Base-by-base conservation (phyloP, 92 coral and sea anemone genomes). In the Heteractis magnifica region DNA sequence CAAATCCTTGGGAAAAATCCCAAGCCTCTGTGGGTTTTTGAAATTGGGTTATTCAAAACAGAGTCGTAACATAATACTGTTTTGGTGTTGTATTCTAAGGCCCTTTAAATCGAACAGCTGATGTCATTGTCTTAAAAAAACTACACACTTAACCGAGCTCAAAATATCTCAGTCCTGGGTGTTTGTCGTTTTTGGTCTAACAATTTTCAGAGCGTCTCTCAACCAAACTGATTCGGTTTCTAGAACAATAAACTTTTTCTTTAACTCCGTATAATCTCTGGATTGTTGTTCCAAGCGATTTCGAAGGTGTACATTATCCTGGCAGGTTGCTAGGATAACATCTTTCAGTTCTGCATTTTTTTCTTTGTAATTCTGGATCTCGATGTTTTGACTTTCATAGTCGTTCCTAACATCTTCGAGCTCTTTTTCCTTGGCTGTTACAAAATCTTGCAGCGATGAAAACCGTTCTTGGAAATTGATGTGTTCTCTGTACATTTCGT, bases 211-310 rank as follows among this genome's bases (percentile, higher is more conserved):
- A 18, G 98, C 98, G 64, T 95, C 94, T 84, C 95, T 88, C 44
- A 96, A 83, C 98, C 99, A 96, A 4, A 79, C 88, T 6, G 89
- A 92, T 64, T 96, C 98, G 4, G 98, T 94, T 80, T 92, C 94
- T 23, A 88, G 80, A 7, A 94, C 89, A 68, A 89, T 72, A 71
- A 77, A 53, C 64, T 85, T 92, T 75, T 89, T 84, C 58, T 88
- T 78, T 13, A 90, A 78, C n/a, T 82, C 87, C 59, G 86, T 83
- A 44, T 82, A 70, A 52, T 92, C 96, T 34, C 68, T 72, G 79
- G 75, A 81, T 80, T 90, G 92, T 64, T 89, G 87, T 72, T 87
- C 91, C 49, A 93, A 68, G 50, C 83, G 81, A 19, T 91, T 89
- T 20, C 79, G 88, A 20, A 93, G 85, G 26, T 91, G 91, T 15